These are phyloP conservation scores for Capitulum mitella DNA, from an alignment of 2,888 invertebrate species.

Conservation along the genomic window DNA sequence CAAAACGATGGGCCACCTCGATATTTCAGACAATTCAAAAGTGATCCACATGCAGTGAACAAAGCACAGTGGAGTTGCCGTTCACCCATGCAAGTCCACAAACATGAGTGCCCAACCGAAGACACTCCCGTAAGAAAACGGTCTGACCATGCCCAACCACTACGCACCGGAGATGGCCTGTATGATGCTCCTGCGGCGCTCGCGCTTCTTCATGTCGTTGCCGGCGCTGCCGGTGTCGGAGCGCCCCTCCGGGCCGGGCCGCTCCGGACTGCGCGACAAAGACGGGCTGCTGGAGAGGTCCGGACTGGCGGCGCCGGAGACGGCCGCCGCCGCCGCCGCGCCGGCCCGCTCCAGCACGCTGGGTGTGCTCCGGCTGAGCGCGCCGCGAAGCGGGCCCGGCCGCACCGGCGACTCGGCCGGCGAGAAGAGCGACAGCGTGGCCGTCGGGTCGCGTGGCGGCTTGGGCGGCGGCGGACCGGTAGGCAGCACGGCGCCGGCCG, in stretches of 20 bases:
- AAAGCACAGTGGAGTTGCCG: no score
- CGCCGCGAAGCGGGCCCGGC: neutral
- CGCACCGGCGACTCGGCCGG: neutral
- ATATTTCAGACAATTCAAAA: no score
- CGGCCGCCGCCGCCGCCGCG: neutral
- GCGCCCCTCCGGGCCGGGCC: neutral
- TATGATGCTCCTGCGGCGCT: constrained; percentile 34
- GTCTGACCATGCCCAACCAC: neutral
- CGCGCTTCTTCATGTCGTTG: constrained; percentile 30
- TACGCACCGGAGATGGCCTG: constrained; percentile 35
- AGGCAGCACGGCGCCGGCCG: neutral
- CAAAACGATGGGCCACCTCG: no score
- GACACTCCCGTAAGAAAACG: no score
- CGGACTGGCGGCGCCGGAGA: neutral
- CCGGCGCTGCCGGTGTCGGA: neutral
- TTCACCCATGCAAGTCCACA: no score
- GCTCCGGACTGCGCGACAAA: neutral
- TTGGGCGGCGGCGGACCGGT: constrained; percentile 13
- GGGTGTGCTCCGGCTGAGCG: neutral
- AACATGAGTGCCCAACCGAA: no score
- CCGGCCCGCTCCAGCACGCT: neutral
- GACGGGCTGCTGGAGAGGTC: neutral
- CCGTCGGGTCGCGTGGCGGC: constrained; percentile 12
- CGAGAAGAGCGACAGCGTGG: constrained; percentile 1
- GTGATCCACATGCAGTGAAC: no score